phyloP scores from a whole-genome alignment of 2,797 vertebrate species.

The Sebastes paucispinis region DNA sequence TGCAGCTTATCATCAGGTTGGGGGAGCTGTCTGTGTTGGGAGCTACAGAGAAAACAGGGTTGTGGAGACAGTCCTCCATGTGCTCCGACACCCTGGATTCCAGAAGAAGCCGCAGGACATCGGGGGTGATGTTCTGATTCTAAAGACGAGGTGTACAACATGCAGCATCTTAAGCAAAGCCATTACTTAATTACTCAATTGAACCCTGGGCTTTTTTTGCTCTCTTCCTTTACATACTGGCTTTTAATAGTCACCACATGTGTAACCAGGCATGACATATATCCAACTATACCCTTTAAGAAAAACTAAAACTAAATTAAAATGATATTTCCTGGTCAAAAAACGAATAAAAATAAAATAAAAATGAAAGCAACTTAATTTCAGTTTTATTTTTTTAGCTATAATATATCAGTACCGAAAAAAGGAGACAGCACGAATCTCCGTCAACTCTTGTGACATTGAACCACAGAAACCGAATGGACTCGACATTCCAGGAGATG shows the following conservation, averaged over 20 bases:
- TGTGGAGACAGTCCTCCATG: conserved; percentile 82
- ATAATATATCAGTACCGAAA: too few species aligned
- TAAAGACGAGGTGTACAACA: conserved; percentile 5
- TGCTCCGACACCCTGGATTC: conserved; percentile 86
- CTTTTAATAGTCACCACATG: background rate
- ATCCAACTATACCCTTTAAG: too few species aligned
- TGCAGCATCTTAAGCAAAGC: background rate
- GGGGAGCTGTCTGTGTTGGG: conserved; percentile 75
- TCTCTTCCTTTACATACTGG: background rate
- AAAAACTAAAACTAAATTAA: too few species aligned
- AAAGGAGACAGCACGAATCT: too few species aligned
- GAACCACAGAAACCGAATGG: too few species aligned
- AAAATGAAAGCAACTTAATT: too few species aligned
- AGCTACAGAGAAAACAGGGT: conserved; percentile 86
- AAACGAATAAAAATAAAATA: too few species aligned
- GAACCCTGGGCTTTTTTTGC: background rate
- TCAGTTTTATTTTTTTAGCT: too few species aligned
- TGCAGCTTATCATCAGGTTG: conserved; percentile 89
- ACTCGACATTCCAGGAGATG: too few species aligned
- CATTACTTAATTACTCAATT: too few species aligned
- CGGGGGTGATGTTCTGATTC: conserved; percentile 78
- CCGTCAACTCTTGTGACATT: too few species aligned
- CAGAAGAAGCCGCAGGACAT: conserved; percentile 79
- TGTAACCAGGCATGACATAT: background rate
- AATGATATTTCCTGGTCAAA: too few species aligned